Base-by-base conservation (phyloP, 2,113 vertebrate genomes). In the Oophaga pumilio region DNA sequence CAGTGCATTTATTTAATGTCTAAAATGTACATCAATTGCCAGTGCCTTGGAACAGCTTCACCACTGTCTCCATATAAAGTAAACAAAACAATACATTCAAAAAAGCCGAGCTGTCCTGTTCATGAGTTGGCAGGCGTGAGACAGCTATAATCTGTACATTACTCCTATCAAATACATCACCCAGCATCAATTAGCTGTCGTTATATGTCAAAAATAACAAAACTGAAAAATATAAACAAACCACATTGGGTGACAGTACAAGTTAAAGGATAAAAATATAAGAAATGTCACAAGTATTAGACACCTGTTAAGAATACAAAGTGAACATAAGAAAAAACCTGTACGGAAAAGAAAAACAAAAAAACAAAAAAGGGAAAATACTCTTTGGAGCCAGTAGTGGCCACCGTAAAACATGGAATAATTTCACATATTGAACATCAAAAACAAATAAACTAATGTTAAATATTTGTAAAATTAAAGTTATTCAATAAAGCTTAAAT, bases 41-140 rank as follows among this genome's bases (percentile, higher is more conserved):
- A 97, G 96, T 96, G 96, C 95, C 96, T 95, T 94, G 91, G 93
- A 94, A 96, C 91, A 95, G 94, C 95, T 95, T 94, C 92, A 92
- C 92, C 93, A 92, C 94, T 94, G 93, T 91, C 92, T 93, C 91
- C 93, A 93, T 93, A 68, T 93, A 92, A 92, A 93, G 92, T 91
- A 89, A 89, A 90, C 89, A 90, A 93, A 90, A 94, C 93, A 94
- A 96, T 97, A 95, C 97, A 96, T 97, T 95, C 97, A 93, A 96
- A 90, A 80, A 94, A 89, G 92, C 91, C 91, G 92, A 93, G 93
- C 93, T 93, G 91, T 93, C 94, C 91, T 94, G 93, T 93, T 94
- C 93, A 91, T 89, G 94, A 94, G 88, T 92, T 93, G 92, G 91
- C 92, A 93, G 94, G 93, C 92, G 91, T 91, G 89, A 91, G 81